phyloP scores from a whole-genome alignment of 1,140 invertebrate genomes.

The Orchestia grillus region DNA sequence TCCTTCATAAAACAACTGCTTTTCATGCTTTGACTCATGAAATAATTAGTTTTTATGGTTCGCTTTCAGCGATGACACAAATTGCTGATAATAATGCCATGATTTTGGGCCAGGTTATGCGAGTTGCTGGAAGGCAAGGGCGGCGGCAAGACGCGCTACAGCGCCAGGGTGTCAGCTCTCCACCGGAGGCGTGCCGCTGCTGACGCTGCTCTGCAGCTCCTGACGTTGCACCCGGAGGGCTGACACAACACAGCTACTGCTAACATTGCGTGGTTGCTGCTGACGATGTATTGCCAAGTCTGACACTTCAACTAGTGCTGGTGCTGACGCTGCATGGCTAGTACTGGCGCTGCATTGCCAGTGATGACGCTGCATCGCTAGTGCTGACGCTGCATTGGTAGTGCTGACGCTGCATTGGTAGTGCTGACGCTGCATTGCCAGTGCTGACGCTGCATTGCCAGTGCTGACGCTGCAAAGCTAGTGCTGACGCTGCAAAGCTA shows the following conservation, averaged over 20 bases:
- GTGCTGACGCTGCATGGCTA: neutral
- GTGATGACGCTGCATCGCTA: neutral
- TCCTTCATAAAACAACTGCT: too few relatives aligned
- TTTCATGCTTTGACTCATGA: too few relatives aligned
- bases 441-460: neutral
- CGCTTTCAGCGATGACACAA: too few relatives aligned
- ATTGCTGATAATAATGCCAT: neutral
- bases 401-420: neutral
- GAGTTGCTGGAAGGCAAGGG: conserved; percentile 78
- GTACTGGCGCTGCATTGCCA: neutral
- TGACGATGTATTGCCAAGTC: neutral
- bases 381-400: neutral
- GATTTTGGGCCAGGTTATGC: conserved; percentile 71
- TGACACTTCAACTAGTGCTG: neutral
- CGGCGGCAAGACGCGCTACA: conserved; percentile 71
- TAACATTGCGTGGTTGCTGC: neutral
- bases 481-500: neutral
- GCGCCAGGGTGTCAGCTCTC: conserved; percentile 59
- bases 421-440: neutral
- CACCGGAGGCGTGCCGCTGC: conserved; percentile 5
- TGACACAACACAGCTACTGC: too few relatives aligned
- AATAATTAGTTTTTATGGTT: too few relatives aligned
- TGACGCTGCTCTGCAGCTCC: neutral
- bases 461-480: neutral
- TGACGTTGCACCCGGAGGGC: too few relatives aligned